Percentiles rank a stretch among this genome's conserved stretches.
Conservation (phyloP, 2,113 vertebrate species). For the Micromys minutus region DNA sequence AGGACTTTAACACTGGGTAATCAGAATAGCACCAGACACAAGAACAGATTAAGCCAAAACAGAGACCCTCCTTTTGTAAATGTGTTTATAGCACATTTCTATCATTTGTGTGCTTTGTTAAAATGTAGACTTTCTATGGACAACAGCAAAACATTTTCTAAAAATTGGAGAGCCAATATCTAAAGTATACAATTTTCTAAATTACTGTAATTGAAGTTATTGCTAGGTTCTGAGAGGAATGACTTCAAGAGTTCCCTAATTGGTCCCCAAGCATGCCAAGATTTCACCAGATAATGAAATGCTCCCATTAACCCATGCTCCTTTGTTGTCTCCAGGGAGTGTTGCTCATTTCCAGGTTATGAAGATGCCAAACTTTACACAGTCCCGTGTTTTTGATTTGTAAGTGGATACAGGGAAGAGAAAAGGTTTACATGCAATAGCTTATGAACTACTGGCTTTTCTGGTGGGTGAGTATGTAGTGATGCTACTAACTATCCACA, state of each 20-base stretch:
- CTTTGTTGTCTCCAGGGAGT: slow-evolving; percentile 7
- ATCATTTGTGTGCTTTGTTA: slow-evolving; percentile 65
- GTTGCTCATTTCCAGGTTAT: not conserved
- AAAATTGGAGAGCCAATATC: slow-evolving; percentile 64
- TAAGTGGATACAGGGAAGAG: not conserved
- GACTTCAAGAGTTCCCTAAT: slow-evolving; percentile 68
- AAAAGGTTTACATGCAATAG: not conserved
- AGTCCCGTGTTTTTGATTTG: not conserved
- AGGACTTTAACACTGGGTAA: not conserved
- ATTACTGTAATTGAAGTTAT: slow-evolving; percentile 74
- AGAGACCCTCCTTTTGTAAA: not conserved
- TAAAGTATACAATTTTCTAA: slow-evolving; percentile 76
- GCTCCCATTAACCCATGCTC: slow-evolving; percentile 53
- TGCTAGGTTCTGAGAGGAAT: slow-evolving; percentile 54
- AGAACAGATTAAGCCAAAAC: not conserved
- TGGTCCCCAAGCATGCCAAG: slow-evolving; percentile 65
- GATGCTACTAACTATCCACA: not conserved
- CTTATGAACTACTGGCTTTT: not conserved
- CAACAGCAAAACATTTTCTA: slow-evolving; percentile 67
- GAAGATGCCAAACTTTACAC: not conserved
- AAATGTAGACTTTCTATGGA: slow-evolving; percentile 65
- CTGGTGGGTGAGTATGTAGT: not conserved
- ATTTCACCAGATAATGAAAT: slow-evolving; percentile 70
- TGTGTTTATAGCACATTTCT: slow-evolving; percentile 63
- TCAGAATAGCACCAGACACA: not conserved